phyloP scores from a whole-genome alignment of 2,113 vertebrate species.

The Nycticebus coucang region DNA sequence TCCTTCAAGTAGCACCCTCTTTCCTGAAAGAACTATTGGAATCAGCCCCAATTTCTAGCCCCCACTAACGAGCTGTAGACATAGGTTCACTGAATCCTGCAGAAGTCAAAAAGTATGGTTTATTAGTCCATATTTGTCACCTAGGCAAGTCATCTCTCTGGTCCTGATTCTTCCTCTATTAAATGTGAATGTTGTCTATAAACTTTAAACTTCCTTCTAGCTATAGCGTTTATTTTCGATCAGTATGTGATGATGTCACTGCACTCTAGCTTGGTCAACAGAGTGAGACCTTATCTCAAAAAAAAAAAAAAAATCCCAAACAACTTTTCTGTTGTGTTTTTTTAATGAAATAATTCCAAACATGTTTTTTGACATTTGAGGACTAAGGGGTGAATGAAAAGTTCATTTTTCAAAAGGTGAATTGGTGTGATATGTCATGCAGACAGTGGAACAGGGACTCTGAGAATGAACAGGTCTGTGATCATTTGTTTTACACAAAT shows the following conservation, averaged over 20 bases:
- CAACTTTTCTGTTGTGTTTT: background rate
- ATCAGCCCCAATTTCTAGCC: background rate
- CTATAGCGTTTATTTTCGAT: background rate
- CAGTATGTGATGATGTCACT: no score
- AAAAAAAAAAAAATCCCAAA: background rate
- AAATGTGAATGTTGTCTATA: background rate
- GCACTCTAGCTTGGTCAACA: no score
- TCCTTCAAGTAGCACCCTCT: background rate
- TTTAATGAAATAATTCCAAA: constrained; percentile 40
- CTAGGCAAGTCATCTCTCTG: background rate
- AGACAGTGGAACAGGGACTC: background rate
- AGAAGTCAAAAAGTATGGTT: background rate
- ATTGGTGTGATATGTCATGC: background rate
- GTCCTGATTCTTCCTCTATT: background rate
- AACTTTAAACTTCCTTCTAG: background rate
- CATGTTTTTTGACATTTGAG: background rate
- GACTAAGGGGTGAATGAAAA: background rate
- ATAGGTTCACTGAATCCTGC: background rate
- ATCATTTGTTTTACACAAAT: background rate
- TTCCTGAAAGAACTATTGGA: constrained; percentile 26
- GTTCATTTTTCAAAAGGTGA: background rate
- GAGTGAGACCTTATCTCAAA: no score
- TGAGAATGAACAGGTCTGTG: background rate
- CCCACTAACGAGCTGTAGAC: background rate
- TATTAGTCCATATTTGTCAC: background rate